Conservation (phyloP, 2,113 vertebrate species). For the Coptodon rendalli region DNA sequence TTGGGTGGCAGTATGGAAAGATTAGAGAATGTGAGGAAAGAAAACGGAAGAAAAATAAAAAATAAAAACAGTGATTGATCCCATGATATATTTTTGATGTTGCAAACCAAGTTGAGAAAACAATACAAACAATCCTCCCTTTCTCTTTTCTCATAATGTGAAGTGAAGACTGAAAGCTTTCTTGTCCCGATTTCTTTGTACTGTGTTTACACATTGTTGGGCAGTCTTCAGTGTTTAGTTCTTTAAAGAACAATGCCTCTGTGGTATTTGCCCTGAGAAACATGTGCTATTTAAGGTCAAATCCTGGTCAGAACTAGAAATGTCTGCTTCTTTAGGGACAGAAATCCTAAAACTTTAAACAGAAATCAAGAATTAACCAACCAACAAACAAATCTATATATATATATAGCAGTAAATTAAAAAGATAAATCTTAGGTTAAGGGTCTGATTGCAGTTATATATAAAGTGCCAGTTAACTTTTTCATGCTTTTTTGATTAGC, state of each 20-base stretch:
- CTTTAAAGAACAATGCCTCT: background rate
- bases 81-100: background rate
- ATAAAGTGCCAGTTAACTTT: background rate
- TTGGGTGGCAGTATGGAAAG: background rate
- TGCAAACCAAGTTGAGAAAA: slow-evolving; percentile 17
- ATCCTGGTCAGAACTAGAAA: background rate
- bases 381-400: background rate
- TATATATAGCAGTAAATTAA: background rate
- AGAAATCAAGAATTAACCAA: background rate
- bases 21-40: background rate
- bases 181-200: background rate
- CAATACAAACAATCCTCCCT: background rate
- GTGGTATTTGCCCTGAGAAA: background rate
- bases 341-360: background rate
- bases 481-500: background rate
- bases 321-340: background rate
- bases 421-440: background rate
- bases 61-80: background rate
- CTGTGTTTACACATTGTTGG: background rate
- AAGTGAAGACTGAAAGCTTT: background rate
- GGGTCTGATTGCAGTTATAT: background rate
- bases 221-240: background rate
- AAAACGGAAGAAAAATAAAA: background rate
- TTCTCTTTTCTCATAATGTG: background rate
- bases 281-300: background rate